Conservation (phyloP, 2,113 vertebrate genomes). For the Penelope pileata region DNA sequence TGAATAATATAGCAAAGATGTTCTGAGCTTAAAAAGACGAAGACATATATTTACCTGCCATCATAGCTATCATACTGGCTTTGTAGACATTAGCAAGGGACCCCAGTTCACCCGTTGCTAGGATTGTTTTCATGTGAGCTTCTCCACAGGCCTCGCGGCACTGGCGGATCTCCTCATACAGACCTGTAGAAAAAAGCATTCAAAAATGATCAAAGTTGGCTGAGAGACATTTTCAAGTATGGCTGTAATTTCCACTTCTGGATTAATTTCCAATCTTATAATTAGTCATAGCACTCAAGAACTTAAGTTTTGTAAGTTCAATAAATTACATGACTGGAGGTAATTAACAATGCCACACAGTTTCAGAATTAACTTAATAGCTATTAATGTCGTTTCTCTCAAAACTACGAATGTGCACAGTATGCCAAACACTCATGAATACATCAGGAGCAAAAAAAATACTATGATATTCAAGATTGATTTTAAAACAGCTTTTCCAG, state of each 20-base stretch:
- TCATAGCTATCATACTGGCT: slow-evolving; percentile 96
- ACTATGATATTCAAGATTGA: background rate
- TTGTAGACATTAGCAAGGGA: slow-evolving; percentile 92
- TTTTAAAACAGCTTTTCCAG: background rate
- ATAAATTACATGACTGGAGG: slow-evolving; percentile 37
- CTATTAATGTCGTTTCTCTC: slow-evolving; percentile 11
- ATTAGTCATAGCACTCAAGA: slow-evolving; percentile 41
- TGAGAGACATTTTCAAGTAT: slow-evolving; percentile 3
- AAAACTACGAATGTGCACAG: slow-evolving; percentile 22
- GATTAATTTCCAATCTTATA: slow-evolving; percentile 44
- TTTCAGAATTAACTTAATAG: slow-evolving; percentile 37
- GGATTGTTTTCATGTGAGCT: slow-evolving; percentile 95
- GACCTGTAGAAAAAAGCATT: slow-evolving; percentile 71
- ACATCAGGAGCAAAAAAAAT: slow-evolving; percentile 5
- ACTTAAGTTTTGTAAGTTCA: slow-evolving; percentile 52
- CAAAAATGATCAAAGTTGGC: background rate
- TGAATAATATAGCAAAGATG: background rate
- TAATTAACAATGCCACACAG: slow-evolving; percentile 9
- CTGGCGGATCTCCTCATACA: slow-evolving; percentile 90
- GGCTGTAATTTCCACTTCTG: slow-evolving; percentile 41
- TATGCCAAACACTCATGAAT: background rate
- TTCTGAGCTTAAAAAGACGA: background rate
- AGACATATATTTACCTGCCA: slow-evolving; percentile 86
- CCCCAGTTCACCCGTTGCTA: slow-evolving; percentile 92
- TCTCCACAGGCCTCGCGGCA: slow-evolving; percentile 90